phyloP scores from a whole-genome alignment of 2,113 vertebrate genomes.

The Scolopax mira region DNA sequence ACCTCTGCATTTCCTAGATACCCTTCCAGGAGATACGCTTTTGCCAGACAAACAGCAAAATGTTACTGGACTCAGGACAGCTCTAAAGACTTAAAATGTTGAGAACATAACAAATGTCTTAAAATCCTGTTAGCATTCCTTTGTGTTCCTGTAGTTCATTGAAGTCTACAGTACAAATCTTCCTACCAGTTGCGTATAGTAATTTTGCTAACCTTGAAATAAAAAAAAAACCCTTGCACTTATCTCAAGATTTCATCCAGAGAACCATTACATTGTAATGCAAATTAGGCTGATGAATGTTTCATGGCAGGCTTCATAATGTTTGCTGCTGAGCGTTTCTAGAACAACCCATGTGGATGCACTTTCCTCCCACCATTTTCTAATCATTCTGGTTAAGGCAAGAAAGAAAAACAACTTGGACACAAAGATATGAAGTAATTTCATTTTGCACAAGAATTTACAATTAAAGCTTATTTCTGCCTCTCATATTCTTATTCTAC shows the following conservation, averaged over 20 bases:
- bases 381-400: background rate
- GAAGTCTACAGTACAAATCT: too few species aligned
- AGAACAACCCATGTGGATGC: background rate
- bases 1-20: background rate
- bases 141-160: rapidly evolving
- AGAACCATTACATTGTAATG: background rate
- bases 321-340: background rate
- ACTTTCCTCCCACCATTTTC: background rate
- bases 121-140: background rate
- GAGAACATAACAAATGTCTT: background rate
- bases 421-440: background rate
- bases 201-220: background rate
- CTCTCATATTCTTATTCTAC: background rate
- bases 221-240: rapidly evolving
- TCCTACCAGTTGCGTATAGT: background rate
- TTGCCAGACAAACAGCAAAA: background rate
- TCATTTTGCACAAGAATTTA: background rate
- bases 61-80: background rate
- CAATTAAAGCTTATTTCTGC: background rate
- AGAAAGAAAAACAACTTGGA: background rate
- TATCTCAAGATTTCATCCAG: background rate
- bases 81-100: background rate
- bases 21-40: background rate
- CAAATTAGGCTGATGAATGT: background rate
- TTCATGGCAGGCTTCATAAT: background rate